Percentiles rank a stretch among this genome's conserved stretches.
Evolutionary conservation across 2,113 vertebrate genomes (phyloP).

Genomic region (Arizona elegans): DNA sequence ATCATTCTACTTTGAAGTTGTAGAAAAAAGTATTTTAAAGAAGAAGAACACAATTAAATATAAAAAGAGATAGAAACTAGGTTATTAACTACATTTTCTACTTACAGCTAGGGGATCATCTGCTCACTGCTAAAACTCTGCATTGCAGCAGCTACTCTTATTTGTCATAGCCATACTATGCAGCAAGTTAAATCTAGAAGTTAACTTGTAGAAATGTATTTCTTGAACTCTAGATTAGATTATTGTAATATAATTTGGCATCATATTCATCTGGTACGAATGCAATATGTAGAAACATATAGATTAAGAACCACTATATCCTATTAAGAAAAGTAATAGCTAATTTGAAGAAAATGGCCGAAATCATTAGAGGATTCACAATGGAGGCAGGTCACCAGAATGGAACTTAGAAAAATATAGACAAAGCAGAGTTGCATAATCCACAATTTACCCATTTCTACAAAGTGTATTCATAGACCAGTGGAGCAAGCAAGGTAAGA

Average conservation of each 20-base stretch:
- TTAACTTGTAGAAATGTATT: neutral
- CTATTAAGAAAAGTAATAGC: neutral
- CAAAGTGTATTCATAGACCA: neutral
- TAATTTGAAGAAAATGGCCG: neutral
- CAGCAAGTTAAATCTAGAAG: conserved; percentile 7
- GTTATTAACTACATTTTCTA: neutral
- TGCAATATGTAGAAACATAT: neutral
- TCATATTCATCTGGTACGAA: neutral
- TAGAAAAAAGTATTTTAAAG: neutral
- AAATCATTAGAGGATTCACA: neutral
- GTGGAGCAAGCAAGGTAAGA: neutral
- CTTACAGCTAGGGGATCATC: neutral
- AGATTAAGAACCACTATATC: neutral
- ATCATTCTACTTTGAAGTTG: conserved; percentile 5
- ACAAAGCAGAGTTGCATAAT: neutral
- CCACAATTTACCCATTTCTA: neutral
- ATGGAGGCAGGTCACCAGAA: neutral
- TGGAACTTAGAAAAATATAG: neutral
- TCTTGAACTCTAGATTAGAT: neutral
- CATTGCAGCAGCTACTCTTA: neutral
- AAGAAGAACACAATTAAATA: neutral
- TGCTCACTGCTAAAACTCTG: rapidly evolving
- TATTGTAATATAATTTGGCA: too few species aligned
- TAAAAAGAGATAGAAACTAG: neutral
- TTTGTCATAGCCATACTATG: neutral